Base-by-base conservation (phyloP, 2,113 vertebrate species). In the Microcebus lehilahytsara region DNA sequence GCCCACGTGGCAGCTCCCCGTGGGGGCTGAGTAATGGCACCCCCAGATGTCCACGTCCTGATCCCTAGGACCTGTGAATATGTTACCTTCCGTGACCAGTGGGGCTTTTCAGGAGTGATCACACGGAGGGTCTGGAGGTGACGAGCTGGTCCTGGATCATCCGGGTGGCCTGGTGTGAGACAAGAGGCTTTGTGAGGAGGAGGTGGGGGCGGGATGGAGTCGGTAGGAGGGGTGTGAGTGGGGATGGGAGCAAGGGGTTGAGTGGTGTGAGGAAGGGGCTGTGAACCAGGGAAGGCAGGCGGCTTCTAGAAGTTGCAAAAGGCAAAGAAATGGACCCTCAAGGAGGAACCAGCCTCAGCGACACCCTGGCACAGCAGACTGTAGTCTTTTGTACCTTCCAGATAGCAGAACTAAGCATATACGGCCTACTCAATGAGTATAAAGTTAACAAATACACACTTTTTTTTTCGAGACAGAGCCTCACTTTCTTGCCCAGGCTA, bases 211-310 rank as follows among this genome's bases (percentile, higher is more conserved):
- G 64, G 19, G 42, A 16, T 37, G 69, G 58, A 42, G 32, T 69
- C 34, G 25, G 40, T 27, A 19, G 51, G 4, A 16, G 51, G 5
- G 23, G 17, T 46, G 46, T 46, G 46, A 13, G 3, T 30, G 64
- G 25, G 17, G 13, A 11, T 40, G 10, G n/a, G 78, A 78, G 62
- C 37, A 2, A 25, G 64, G 64, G n/a, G 66, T 14, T 37, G 37
- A 53, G 51, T 5, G 30, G 32, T 22, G 60, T 1, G 7, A 53
- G 19, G n/a, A 56, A 32, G 84, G 51, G 32, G 13, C 78, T 2
- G 0, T 1, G 0, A 14, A 30, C 77, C 53, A 37, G 6, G 51
- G 88, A 16, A 37, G 1, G 60, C 0, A 8, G 51, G 77, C 7
- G 2, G 51, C 42, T 8, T 89, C 56, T 20, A 25, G 37, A 34